Percentiles rank a stretch among this genome's conserved stretches.
Conservation (phyloP, 2,888 invertebrate genomes). For the Balanococcus diminutus region DNA sequence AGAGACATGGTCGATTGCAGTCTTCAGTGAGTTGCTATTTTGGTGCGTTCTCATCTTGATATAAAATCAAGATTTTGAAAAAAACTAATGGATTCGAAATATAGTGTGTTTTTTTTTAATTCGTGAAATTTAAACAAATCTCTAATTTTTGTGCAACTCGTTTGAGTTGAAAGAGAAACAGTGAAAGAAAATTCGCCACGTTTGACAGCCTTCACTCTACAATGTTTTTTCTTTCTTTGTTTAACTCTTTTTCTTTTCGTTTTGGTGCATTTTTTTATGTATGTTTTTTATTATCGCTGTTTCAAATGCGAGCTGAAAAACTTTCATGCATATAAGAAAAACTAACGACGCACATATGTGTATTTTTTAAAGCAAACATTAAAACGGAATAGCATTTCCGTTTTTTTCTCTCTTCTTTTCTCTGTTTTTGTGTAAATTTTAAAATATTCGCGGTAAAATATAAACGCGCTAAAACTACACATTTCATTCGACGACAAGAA, state of each 20-base stretch:
- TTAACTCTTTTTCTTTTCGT: background rate
- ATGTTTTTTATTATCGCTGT: conserved; percentile 40
- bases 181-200: background rate
- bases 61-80: background rate
- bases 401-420: background rate
- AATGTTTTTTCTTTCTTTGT: background rate
- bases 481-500: conserved; percentile 12
- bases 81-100: too few species aligned
- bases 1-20: background rate
- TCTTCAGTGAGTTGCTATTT: background rate
- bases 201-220: background rate
- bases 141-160: too few species aligned
- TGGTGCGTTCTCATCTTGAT: background rate
- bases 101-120: too few species aligned
- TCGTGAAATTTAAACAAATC: too few species aligned
- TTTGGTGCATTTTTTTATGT: conserved; percentile 6
- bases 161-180: background rate
- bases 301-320: conserved; percentile 42
- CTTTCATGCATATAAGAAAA: conserved; percentile 2
- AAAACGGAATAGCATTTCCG: conserved; percentile 37
- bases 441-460: conserved; percentile 9
- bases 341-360: conserved; percentile 42
- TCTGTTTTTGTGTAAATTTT: background rate
- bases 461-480: conserved; percentile 6
- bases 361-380: conserved; percentile 49